Conservation (phyloP, 2,113 vertebrate genomes). For the Edolisoma coerulescens region DNA sequence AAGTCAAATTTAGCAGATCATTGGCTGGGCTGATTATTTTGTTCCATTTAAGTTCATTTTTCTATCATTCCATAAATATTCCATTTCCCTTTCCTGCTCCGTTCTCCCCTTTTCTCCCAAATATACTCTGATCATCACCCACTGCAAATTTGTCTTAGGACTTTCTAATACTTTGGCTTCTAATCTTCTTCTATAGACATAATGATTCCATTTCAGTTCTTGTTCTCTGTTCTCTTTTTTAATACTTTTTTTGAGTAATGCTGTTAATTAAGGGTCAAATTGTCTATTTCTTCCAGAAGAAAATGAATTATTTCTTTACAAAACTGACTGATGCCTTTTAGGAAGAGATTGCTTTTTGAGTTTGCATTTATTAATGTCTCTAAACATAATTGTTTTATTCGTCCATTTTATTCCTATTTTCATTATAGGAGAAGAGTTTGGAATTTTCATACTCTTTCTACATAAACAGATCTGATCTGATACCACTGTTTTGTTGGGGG, state of each 20-base stretch:
- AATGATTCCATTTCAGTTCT: constrained; percentile 35
- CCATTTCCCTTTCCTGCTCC: not conserved
- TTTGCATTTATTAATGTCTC: not conserved
- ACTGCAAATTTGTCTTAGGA: not conserved
- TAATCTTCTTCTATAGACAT: constrained; percentile 3
- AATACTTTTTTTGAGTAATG: not conserved
- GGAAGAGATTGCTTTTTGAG: not conserved
- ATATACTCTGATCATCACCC: not conserved
- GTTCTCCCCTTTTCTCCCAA: not conserved
- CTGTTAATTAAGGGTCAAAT: constrained; percentile 14
- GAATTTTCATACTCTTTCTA: not conserved
- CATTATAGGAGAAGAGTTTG: not conserved
- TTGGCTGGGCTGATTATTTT: constrained; percentile 18
- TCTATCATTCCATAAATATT: constrained; percentile 38
- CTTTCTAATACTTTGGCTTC: constrained; percentile 3
- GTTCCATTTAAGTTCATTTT: constrained; percentile 24
- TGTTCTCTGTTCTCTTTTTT: not conserved
- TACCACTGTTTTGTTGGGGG: not conserved
- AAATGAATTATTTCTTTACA: not conserved
- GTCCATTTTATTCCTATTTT: not conserved
- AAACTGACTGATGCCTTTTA: not conserved
- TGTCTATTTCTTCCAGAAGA: not conserved
- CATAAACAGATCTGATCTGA: not conserved
- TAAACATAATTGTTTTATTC: not conserved
- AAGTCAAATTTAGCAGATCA: constrained; percentile 46